Evolutionary conservation across 2,113 vertebrate species (phyloP).

Genomic region (Pseudonaja textilis): DNA sequence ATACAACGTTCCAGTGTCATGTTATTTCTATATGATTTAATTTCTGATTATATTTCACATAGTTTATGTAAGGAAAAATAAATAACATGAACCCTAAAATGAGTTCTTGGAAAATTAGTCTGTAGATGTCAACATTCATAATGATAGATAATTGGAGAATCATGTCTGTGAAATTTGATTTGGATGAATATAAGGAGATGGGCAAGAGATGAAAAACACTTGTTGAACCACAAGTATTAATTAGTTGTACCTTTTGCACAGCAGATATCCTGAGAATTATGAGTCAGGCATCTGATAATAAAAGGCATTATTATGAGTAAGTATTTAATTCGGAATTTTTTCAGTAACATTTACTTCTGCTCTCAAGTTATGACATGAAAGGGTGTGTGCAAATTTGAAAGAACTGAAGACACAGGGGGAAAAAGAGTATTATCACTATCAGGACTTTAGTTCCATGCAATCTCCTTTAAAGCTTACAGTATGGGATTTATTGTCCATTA

Average conservation of each 20-base stretch:
- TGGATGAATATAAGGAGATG: conserved; percentile 28
- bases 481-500: not conserved
- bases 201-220: conserved; percentile 36
- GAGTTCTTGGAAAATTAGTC: conserved; percentile 4
- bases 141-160: conserved; percentile 38
- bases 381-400: conserved; percentile 27
- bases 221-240: conserved; percentile 36
- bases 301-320: conserved; percentile 35
- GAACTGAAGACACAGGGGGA: not conserved
- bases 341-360: conserved; percentile 34
- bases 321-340: conserved; percentile 44
- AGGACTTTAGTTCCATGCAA: not conserved
- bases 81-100: not conserved
- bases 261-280: conserved; percentile 41
- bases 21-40: conserved; percentile 20
- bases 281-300: conserved; percentile 50
- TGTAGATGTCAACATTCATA: conserved; percentile 35
- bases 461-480: not conserved
- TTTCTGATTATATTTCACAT: rapidly evolving
- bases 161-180: conserved; percentile 39
- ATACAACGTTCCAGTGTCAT: not conserved
- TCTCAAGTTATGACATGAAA: conserved; percentile 48
- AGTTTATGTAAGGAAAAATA: not conserved
- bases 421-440: conserved; percentile 16
- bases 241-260: conserved; percentile 41